Conservation (phyloP, 1,140 invertebrate species). For the Hylaeus volcanicus region DNA sequence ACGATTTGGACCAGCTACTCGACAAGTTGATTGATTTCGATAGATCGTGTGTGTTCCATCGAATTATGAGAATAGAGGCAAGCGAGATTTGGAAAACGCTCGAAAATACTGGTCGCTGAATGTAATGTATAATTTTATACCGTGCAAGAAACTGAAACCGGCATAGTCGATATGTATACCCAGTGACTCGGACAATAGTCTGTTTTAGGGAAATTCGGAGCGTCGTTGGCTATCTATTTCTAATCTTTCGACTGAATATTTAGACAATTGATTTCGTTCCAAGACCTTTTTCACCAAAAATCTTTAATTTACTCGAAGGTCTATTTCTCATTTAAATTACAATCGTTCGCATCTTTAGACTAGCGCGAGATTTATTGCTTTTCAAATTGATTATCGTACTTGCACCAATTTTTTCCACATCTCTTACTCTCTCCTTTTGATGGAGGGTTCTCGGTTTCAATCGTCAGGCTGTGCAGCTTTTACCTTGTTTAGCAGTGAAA, state of each 20-base stretch:
- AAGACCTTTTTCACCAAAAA: background rate
- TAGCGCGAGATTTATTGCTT: background rate
- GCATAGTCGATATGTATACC: constrained; percentile 24
- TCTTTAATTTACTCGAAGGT: background rate
- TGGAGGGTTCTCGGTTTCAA: background rate
- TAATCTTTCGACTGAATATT: background rate
- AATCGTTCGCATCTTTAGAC: background rate
- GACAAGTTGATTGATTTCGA: background rate
- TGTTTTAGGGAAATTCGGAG: constrained; percentile 17
- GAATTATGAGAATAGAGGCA: constrained; percentile 10
- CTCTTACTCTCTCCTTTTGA: background rate
- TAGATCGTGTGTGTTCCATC: constrained; percentile 3
- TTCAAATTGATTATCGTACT: background rate
- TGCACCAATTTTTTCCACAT: background rate
- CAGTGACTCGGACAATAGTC: constrained; percentile 20
- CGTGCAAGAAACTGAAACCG: constrained; percentile 23
- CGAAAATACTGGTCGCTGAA: constrained; percentile 27
- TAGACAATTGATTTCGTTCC: background rate
- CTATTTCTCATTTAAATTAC: background rate
- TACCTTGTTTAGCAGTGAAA: background rate
- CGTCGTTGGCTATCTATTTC: background rate
- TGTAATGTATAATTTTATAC: constrained; percentile 13
- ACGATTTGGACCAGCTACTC: constrained; percentile 22
- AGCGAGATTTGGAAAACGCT: constrained; percentile 13
- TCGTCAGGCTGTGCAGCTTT: background rate